Evolutionary conservation across 2,888 invertebrate species (phyloP).

Genomic region (Baronia brevicornis): DNA sequence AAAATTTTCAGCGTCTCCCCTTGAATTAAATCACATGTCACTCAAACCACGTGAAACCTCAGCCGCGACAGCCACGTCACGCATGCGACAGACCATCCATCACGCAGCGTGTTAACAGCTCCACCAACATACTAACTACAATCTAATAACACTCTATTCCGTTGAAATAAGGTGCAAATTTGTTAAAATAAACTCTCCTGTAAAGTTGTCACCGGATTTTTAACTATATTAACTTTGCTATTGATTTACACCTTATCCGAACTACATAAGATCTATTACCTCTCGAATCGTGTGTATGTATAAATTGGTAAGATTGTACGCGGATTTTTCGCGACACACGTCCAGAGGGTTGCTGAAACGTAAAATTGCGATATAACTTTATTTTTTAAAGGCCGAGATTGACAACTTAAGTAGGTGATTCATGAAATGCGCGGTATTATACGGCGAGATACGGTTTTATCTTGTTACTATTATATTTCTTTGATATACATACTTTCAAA

Average conservation of each 20-base stretch:
- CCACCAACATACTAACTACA: conserved; percentile 21
- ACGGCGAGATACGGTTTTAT: conserved; percentile 39
- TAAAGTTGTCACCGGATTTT: background rate
- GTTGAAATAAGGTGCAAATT: background rate
- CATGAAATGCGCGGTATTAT: conserved; percentile 37
- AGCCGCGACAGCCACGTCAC: conserved; percentile 57
- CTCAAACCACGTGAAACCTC: conserved; percentile 50
- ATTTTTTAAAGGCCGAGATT: conserved; percentile 65
- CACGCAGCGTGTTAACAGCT: conserved; percentile 52
- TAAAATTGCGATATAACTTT: conserved; percentile 71
- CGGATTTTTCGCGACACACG: conserved; percentile 52
- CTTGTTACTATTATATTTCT: conserved; percentile 36
- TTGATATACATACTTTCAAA: no score
- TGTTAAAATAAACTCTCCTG: background rate
- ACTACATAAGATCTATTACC: conserved; percentile 20
- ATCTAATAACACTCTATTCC: background rate
- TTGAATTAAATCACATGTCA: conserved; percentile 48
- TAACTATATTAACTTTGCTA: conserved; percentile 8
- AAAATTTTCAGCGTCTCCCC: conserved; percentile 14
- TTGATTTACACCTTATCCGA: conserved; percentile 13
- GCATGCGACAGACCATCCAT: conserved; percentile 61
- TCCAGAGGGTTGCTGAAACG: conserved; percentile 54
- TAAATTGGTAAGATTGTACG: conserved; percentile 20
- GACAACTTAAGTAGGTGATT: conserved; percentile 54
- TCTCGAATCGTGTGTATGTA: conserved; percentile 3